Conservation (phyloP, 2,113 vertebrate genomes). For the Eolophus roseicapilla region DNA sequence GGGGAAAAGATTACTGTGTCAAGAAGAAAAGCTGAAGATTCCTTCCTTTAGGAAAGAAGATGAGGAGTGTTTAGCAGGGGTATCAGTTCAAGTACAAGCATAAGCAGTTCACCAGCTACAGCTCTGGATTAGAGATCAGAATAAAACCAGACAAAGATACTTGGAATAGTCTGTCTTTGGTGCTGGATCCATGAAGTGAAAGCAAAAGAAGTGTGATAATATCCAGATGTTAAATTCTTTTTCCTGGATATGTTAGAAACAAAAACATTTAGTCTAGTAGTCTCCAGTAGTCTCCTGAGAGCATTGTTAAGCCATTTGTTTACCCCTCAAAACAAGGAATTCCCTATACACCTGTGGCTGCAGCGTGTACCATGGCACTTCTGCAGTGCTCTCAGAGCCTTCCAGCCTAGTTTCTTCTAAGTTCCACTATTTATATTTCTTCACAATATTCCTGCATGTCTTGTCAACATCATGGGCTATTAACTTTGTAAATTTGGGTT, state of each 20-base stretch:
- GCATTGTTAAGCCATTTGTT: not conserved
- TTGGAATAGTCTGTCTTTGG: not conserved
- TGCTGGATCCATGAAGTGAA: not conserved
- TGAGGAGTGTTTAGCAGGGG: not conserved
- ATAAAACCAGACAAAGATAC: not conserved
- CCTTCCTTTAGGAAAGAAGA: not conserved
- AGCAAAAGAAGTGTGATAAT: not conserved
- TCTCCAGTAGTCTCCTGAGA: not conserved
- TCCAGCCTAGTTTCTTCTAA: not conserved
- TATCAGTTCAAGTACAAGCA: not conserved
- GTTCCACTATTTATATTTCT: not conserved
- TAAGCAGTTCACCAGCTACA: not conserved
- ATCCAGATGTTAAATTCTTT: not conserved
- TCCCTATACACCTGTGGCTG: not conserved
- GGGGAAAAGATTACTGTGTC: not conserved
- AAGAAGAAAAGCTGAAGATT: not conserved
- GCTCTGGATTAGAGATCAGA: not conserved
- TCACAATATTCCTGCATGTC: not conserved
- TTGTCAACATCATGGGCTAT: not conserved
- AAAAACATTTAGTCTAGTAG: not conserved
- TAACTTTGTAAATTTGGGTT: not conserved
- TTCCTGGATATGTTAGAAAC: not conserved
- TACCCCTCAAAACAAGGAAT: not conserved
- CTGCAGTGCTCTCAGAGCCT: not conserved
- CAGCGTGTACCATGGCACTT: accelerated